phyloP scores from a whole-genome alignment of 2,888 invertebrate species.

The Hydriomena furcata region DNA sequence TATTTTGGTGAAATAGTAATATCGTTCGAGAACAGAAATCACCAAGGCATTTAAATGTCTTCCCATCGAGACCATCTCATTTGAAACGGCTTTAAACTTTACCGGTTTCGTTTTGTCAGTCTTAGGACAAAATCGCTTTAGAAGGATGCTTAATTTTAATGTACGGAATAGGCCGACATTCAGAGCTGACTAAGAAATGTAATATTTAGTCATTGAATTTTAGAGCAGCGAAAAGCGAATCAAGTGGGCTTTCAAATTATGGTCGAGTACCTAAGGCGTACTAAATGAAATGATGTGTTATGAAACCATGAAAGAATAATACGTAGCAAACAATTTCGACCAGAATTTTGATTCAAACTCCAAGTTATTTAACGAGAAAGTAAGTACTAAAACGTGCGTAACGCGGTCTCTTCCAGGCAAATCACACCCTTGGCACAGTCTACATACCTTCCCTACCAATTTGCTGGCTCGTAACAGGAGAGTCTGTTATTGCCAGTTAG shows the following conservation, averaged over 20 bases:
- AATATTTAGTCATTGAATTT: background rate
- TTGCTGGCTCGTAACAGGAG: slow-evolving; percentile 40
- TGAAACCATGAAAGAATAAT: background rate
- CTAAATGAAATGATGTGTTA: no score
- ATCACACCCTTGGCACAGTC: slow-evolving; percentile 27
- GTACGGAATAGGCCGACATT: slow-evolving; percentile 5
- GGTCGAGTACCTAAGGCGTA: no score
- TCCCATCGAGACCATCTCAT: slow-evolving; percentile 6
- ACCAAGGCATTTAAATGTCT: background rate
- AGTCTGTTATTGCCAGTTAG: slow-evolving; percentile 40
- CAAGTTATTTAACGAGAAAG: slow-evolving; percentile 7
- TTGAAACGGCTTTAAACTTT: slow-evolving; percentile 12
- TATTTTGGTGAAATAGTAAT: slow-evolving; percentile 10
- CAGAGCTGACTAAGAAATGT: background rate
- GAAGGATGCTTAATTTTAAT: slow-evolving; percentile 8
- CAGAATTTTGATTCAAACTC: slow-evolving; percentile 15
- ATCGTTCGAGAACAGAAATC: slow-evolving; percentile 1
- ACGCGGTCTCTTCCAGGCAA: slow-evolving; percentile 22
- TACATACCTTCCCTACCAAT: slow-evolving; percentile 44
- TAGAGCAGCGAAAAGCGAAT: background rate
- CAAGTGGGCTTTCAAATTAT: no score
- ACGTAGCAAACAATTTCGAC: background rate
- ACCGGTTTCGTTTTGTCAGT: slow-evolving; percentile 18
- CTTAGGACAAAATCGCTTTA: slow-evolving; percentile 14
- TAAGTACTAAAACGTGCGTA: slow-evolving; percentile 20